Conservation (phyloP, 2,797 vertebrate species). For the Spea hammondii region DNA sequence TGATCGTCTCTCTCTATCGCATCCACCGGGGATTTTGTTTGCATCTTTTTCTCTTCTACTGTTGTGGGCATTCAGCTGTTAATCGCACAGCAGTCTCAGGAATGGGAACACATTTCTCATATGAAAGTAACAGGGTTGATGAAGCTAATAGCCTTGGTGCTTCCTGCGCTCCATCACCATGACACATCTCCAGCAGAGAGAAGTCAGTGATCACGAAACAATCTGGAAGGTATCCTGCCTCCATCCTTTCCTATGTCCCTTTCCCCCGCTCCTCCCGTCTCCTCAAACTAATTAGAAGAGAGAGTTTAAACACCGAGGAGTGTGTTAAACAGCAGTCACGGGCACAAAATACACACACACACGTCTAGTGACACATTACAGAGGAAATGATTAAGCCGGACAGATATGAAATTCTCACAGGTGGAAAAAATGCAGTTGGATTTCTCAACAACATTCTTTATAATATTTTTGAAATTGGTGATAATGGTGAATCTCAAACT, state of each 20-base stretch:
- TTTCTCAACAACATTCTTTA: background rate
- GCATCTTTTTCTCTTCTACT: background rate
- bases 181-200: slow-evolving; percentile 68
- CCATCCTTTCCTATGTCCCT: background rate
- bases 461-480: no score
- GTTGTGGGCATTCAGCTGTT: slow-evolving; percentile 56
- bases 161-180: slow-evolving; percentile 73
- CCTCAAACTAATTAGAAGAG: slow-evolving; percentile 8
- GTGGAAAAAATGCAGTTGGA: background rate
- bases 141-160: slow-evolving; percentile 72
- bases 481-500: no score
- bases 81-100: slow-evolving; percentile 60
- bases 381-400: background rate
- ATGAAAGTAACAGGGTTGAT: slow-evolving; percentile 70
- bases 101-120: slow-evolving; percentile 69
- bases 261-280: background rate
- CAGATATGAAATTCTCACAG: background rate
- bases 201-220: slow-evolving; percentile 27
- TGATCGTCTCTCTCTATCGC: background rate
- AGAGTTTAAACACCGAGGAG: slow-evolving; percentile 13
- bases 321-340: background rate
- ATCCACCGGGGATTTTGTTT: background rate
- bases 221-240: background rate
- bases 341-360: background rate
- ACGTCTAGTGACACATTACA: background rate